Percentiles rank a stretch among this genome's conserved stretches.
These are phyloP conservation scores for Tipula vernalis DNA, from an alignment of 2,888 invertebrate genomes.

Conservation along the genomic window DNA sequence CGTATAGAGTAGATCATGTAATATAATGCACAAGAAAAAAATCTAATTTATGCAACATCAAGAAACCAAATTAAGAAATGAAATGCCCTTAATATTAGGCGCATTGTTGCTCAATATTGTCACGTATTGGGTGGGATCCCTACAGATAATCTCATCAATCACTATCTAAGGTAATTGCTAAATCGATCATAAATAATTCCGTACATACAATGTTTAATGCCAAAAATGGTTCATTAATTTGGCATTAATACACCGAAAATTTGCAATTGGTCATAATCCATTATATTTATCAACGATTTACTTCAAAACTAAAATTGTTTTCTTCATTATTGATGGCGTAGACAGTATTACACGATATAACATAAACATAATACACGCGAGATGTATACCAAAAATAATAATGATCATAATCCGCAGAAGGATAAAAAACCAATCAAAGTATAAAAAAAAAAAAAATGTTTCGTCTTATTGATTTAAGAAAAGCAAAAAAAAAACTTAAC, in stretches of 20 bases:
- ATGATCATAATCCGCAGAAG: not conserved
- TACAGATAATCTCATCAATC: not conserved
- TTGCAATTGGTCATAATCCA: not conserved
- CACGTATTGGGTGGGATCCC: not conserved
- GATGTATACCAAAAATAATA: not conserved
- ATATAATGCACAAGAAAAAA: not conserved
- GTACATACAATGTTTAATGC: not conserved
- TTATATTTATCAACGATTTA: not conserved
- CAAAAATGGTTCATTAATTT: not conserved
- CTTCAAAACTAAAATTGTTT: not conserved
- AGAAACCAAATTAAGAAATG: not conserved
- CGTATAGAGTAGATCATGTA: not conserved
- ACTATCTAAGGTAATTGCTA: not conserved
- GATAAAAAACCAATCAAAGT: not conserved
- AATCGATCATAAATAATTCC: not conserved
- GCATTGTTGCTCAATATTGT: not conserved
- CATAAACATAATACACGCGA: not conserved
- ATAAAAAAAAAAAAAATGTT: not conserved
- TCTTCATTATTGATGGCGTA: not conserved
- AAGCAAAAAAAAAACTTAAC: not conserved
- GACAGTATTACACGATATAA: not conserved
- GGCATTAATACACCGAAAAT: not conserved
- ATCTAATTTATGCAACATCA: not conserved
- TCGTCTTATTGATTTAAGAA: not conserved
- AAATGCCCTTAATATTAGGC: not conserved